A percentile compares a stretch with the other conserved stretches of the same genome.
Evolutionary conservation across 2,888 invertebrate genomes (phyloP).

Genomic region (Ommatoiulus sabulosus): DNA sequence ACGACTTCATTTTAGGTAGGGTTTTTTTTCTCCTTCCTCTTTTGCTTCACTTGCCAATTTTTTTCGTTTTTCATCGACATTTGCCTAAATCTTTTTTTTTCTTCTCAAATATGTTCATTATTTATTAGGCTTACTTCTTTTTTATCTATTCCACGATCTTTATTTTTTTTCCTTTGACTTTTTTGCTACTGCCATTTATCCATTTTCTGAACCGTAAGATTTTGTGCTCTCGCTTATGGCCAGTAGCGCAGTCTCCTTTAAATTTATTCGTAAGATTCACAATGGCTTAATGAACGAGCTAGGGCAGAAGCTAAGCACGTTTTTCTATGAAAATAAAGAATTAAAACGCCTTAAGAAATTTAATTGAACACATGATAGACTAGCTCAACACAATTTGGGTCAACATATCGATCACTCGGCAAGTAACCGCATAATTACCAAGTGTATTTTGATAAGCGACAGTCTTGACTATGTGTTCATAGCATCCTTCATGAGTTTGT

Average conservation of each 20-base stretch:
- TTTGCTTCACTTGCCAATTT: neutral
- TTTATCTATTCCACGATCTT: neutral
- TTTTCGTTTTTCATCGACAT: neutral
- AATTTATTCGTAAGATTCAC: neutral
- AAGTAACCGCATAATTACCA: no score
- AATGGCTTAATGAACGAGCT: neutral
- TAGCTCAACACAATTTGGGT: no score
- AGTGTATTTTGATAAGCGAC: no score
- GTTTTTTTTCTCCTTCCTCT: neutral
- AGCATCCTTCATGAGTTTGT: no score
- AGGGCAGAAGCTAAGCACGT: neutral
- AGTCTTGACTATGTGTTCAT: no score
- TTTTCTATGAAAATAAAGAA: neutral
- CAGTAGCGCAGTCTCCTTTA: neutral
- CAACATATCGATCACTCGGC: no score
- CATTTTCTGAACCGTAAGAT: neutral
- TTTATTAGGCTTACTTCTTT: conserved; percentile 30
- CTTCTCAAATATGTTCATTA: conserved; percentile 21
- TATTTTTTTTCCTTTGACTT: neutral
- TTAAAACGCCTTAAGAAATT: neutral
- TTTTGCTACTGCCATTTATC: neutral
- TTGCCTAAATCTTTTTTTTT: neutral
- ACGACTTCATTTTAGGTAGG: neutral
- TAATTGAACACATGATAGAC: no score
- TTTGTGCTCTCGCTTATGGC: neutral